phyloP scores from a whole-genome alignment of 2,797 vertebrate species.

The Momotus momota region DNA sequence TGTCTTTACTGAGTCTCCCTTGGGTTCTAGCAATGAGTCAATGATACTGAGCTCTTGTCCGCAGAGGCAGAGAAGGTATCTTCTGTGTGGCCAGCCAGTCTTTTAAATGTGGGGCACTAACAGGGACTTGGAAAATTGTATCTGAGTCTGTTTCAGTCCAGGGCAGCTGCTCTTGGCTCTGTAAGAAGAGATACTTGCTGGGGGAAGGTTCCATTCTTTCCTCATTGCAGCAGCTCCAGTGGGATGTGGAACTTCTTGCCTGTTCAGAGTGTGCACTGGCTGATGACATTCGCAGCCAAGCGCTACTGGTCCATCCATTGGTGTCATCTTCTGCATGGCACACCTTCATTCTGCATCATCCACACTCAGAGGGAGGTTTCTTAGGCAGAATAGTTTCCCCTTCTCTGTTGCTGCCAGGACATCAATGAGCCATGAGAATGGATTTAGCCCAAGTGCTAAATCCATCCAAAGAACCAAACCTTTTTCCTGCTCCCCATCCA shows the following conservation, averaged over 20 bases:
- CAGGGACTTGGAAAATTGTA: background rate
- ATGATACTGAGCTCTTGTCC: background rate
- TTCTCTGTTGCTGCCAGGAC: background rate
- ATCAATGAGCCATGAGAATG: background rate
- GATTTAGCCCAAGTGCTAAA: background rate
- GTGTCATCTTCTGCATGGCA: background rate
- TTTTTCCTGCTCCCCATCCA: background rate
- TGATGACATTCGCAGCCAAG: background rate
- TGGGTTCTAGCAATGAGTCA: background rate
- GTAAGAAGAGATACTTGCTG: background rate
- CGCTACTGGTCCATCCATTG: background rate
- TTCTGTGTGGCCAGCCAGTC: fast-evolving
- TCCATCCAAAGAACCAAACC: background rate
- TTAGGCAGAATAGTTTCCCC: background rate
- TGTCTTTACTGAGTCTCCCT: background rate
- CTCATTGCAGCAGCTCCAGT: background rate
- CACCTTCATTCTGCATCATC: background rate
- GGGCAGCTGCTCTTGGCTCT: background rate
- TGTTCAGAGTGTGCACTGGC: background rate
- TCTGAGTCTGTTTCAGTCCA: background rate
- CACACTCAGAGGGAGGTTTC: background rate
- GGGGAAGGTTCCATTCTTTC: background rate
- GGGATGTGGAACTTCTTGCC: background rate
- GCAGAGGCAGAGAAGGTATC: background rate
- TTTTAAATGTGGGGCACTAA: background rate